Percentiles rank a stretch among this genome's conserved stretches.
These are phyloP conservation scores for Danaus plexippus DNA, from an alignment of 1,140 invertebrate genomes.

Conservation along the genomic window DNA sequence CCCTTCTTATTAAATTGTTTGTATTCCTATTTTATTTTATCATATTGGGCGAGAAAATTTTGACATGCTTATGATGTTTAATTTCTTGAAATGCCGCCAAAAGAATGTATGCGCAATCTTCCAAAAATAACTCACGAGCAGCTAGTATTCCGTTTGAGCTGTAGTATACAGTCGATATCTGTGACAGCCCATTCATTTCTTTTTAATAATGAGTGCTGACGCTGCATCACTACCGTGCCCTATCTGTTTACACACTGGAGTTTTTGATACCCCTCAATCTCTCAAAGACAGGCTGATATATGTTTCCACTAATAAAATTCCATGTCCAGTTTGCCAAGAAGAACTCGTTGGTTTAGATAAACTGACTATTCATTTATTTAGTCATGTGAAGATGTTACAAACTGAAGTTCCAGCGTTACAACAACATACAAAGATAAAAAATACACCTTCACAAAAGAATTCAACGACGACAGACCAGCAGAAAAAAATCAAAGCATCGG, in stretches of 20 bases:
- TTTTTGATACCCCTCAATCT: conserved; percentile 79
- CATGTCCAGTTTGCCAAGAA: conserved; percentile 84
- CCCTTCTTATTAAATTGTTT: no score
- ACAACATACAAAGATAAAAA: conserved; percentile 20
- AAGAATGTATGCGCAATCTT: conserved; percentile 41
- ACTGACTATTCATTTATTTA: conserved; percentile 87
- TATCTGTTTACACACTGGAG: conserved; percentile 78
- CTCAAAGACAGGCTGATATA: conserved; percentile 80
- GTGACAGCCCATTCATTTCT: conserved; percentile 7
- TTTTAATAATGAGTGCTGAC: conserved; percentile 58
- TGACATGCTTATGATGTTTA: conserved; percentile 22
- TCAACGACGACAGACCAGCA: conserved; percentile 23
- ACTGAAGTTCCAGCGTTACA: conserved; percentile 17
- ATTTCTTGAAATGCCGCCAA: conserved; percentile 62
- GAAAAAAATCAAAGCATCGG: conserved; percentile 37
- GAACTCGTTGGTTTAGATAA: conserved; percentile 83
- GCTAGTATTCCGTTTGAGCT: conserved; percentile 47
- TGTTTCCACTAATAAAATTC: conserved; percentile 80
- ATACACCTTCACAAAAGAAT: conserved; percentile 25
- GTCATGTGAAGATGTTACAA: conserved; percentile 70
- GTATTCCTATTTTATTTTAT: no score
- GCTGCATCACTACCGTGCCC: conserved; percentile 80
- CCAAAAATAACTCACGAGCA: conserved; percentile 56
- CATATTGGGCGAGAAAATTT: no score
- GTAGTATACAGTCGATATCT: conserved; percentile 22